Evolutionary conservation across 2,888 invertebrate species (phyloP), one percentile per base, ranked within the genome.

Genomic region (Salticus scenicus): DNA sequence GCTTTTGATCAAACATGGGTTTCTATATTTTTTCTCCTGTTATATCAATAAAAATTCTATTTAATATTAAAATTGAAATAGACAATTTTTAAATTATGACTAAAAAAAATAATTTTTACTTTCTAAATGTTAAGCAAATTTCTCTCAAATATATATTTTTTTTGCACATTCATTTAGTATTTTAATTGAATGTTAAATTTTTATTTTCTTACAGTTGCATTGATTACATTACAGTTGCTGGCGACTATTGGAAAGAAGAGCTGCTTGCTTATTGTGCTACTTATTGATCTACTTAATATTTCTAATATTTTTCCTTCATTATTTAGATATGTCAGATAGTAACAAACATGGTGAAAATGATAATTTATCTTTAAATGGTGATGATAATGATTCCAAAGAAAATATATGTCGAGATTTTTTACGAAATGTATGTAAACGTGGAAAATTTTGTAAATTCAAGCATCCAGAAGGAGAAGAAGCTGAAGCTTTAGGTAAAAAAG

Each of bases 371-470:
- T 28, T 79, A 2, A 85, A 85, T 74, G 84, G 79, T n/a, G 83
- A 84, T 24, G 79, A 85, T 70, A 31, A 27, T 63, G 70, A 64
- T 70, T 41, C 69, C 8, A 85, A 85, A 70, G 86, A 87, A 33
- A 93, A 94, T 92, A 90, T 93, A 70, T 93, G 93, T 90, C 92
- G 93, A 37, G 93, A 94, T 90, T 93, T 92, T 90, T 90, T 93
- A 89, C 91, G 93, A 87, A 93, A 93, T 90, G 93, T 93, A 64
- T 93, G 93, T 90, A 92, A 92, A 87, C 92, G 93, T 67, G 94
- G 94, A 84, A 93, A 93, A 89, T 91, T 92, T 20, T 93, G 93
- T 90, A 92, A 92, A 89, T 93, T 92, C 89, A 91, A 91, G 77
- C 93, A 93, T 89, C 93, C 93, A 1, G 90, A 90, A 37, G 90